A percentile compares a stretch with the other conserved stretches of the same genome.
These are phyloP conservation scores for Macrostomum cliftonense DNA, from an alignment of 2,888 invertebrate species.

Conservation along the genomic window DNA sequence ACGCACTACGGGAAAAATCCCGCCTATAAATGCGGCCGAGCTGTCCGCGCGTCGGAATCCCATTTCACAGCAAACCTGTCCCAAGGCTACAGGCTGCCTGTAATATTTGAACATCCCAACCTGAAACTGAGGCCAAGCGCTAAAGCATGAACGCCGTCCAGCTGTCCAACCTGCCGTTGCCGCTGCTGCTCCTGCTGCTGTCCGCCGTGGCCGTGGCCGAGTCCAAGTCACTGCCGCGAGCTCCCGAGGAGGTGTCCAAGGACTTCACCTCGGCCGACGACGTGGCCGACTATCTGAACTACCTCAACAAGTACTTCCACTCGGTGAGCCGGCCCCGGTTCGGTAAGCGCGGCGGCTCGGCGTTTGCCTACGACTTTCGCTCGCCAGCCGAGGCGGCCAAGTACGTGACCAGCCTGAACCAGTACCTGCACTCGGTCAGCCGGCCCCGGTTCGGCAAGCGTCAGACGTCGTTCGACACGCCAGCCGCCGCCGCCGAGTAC, in stretches of 20 bases:
- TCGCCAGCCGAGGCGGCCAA: conserved; percentile 5
- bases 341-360: conserved; percentile 2
- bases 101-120: too few species aligned
- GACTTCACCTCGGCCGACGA: conserved; percentile 4
- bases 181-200: too few species aligned
- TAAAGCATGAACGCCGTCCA: too few species aligned
- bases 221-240: neutral
- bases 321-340: conserved; percentile 7
- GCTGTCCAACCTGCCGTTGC: too few species aligned
- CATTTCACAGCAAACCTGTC: too few species aligned
- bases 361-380: neutral
- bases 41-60: too few species aligned
- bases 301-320: conserved; percentile 9
- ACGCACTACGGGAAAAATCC: too few species aligned
- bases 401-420: conserved; percentile 6
- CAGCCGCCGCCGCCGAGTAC: conserved; percentile 5
- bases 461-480: neutral
- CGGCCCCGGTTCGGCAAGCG: conserved; percentile 7
- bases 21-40: too few species aligned
- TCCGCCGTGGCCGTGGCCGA: too few species aligned
- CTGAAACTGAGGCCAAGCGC: too few species aligned
- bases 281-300: conserved; percentile 4
- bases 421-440: conserved; percentile 7
- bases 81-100: too few species aligned
- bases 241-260: conserved; percentile 2